phyloP scores from a whole-genome alignment of 2,888 invertebrate species.

The Volucella bombylans region DNA sequence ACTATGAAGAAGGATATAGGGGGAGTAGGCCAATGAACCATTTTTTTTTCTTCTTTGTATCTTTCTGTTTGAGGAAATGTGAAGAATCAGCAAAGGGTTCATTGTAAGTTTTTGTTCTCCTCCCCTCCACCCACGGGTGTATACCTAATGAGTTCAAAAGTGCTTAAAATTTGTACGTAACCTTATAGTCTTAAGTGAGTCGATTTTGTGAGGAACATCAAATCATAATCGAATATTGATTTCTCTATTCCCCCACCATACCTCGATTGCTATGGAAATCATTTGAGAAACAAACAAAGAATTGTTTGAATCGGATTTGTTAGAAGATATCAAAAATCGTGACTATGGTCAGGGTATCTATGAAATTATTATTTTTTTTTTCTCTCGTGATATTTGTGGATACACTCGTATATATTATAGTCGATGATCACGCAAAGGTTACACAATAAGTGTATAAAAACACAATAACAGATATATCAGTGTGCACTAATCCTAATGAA shows the following conservation, averaged over 20 bases:
- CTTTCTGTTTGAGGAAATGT: slow-evolving; percentile 2
- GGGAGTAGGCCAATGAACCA: not conserved
- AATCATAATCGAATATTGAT: slow-evolving; percentile 44
- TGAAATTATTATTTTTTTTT: slow-evolving; percentile 46
- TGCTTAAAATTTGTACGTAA: not conserved
- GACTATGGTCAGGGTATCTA: slow-evolving; percentile 54
- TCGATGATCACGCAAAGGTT: slow-evolving; percentile 36
- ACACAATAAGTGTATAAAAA: not conserved
- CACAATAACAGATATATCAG: not conserved
- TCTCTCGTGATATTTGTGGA: slow-evolving; percentile 31
- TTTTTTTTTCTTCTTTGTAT: not conserved
- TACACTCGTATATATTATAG: slow-evolving; percentile 24
- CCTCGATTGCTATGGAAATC: slow-evolving; percentile 22
- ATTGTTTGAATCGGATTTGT: not conserved
- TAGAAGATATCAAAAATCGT: slow-evolving; percentile 1
- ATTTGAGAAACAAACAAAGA: not conserved
- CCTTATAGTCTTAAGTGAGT: slow-evolving; percentile 19
- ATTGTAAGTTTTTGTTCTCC: not conserved
- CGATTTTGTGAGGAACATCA: not conserved
- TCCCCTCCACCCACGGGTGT: not conserved
- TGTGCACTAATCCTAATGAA: slow-evolving; percentile 18
- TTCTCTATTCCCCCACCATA: not conserved
- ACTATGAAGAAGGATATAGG: not conserved
- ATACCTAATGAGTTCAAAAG: slow-evolving; percentile 8
- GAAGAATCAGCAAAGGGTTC: not conserved